Percentiles rank a stretch among this genome's conserved stretches.
Evolutionary conservation across 2,797 vertebrate genomes (phyloP).

Genomic region (Sardinella longiceps): DNA sequence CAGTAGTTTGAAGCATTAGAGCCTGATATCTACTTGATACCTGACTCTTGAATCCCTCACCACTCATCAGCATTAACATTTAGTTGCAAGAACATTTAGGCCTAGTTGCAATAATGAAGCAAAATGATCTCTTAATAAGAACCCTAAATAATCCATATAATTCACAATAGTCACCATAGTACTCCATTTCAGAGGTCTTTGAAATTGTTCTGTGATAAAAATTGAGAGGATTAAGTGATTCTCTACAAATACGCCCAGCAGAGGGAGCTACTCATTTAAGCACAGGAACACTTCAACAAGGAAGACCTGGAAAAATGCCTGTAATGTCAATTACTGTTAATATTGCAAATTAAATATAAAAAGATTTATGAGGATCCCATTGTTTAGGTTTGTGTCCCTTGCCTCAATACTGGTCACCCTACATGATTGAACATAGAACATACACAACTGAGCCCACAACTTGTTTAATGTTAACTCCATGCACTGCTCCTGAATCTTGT

Average conservation of each 20-base stretch:
- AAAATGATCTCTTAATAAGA: no score
- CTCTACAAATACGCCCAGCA: conserved; percentile 60
- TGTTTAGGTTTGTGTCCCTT: no score
- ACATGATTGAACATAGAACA: not conserved
- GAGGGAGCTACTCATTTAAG: conserved; percentile 63
- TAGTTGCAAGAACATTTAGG: no score
- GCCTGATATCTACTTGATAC: no score
- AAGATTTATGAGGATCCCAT: not conserved
- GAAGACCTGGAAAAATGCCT: not conserved
- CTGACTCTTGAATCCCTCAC: no score
- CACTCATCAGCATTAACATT: no score
- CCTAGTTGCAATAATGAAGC: no score
- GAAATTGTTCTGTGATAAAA: not conserved
- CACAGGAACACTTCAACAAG: not conserved
- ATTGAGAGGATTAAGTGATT: conserved; percentile 49
- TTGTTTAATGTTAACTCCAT: not conserved
- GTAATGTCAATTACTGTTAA: not conserved
- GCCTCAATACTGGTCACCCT: not conserved
- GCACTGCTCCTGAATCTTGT: not conserved
- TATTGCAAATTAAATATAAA: not conserved
- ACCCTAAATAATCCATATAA: no score
- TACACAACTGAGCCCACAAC: no score
- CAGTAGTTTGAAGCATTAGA: no score
- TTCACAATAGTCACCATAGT: no score
- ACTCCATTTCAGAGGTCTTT: no score